Conservation (phyloP, 2,888 invertebrate species). For the Eupithecia inturbata region DNA sequence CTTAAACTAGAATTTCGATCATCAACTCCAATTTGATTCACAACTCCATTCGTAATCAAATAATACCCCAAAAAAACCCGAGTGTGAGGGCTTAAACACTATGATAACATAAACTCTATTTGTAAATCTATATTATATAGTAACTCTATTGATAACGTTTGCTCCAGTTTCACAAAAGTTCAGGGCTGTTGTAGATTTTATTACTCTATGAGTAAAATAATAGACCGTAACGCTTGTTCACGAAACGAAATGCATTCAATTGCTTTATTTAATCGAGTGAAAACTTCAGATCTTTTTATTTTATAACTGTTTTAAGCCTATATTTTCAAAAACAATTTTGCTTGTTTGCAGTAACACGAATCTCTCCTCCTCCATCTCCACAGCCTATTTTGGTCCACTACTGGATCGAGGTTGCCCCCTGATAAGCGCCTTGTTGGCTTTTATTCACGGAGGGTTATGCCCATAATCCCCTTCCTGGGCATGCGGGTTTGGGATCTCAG, state of each 20-base stretch:
- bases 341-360: not conserved
- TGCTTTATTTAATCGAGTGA: conserved; percentile 24
- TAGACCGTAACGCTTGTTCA: conserved; percentile 24
- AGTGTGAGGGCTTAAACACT: no score
- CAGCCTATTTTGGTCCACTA: no score
- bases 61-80: no score
- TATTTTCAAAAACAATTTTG: not conserved
- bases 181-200: not conserved
- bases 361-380: no score
- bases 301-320: not conserved
- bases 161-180: not conserved
- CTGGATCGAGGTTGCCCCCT: no score
- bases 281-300: not conserved
- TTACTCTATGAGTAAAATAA: conserved; percentile 22
- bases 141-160: not conserved
- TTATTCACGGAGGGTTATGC: no score
- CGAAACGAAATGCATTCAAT: conserved; percentile 17
- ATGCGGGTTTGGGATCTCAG: no score
- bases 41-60: not conserved
- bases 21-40: not conserved
- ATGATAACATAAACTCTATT: no score
- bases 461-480: no score
- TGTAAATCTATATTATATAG: no score
- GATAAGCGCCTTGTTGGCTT: no score
- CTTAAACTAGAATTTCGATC: not conserved